Percentiles rank a stretch among this genome's conserved stretches.
These are phyloP conservation scores for Xerus inauris DNA, from an alignment of 2,113 vertebrate species.

Conservation along the genomic window DNA sequence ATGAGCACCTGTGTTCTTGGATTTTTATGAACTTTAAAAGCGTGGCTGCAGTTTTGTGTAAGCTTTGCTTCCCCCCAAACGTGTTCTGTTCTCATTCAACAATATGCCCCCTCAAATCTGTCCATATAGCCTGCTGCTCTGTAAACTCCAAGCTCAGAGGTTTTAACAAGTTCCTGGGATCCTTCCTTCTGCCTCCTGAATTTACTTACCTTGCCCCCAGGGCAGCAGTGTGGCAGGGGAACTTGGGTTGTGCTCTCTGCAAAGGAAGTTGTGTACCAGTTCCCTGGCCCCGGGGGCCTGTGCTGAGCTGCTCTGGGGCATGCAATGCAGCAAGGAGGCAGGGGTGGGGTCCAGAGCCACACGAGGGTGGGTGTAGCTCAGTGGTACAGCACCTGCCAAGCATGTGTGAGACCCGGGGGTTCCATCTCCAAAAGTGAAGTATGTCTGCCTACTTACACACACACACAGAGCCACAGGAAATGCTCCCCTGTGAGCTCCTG, in stretches of 20 bases:
- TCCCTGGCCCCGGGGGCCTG: no score
- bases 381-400: no score
- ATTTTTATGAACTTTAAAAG: no score
- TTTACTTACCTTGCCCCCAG: rapidly evolving
- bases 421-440: no score
- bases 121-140: background rate
- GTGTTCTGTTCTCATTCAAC: constrained; percentile 14
- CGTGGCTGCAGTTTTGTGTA: background rate
- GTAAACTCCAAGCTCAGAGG: rapidly evolving
- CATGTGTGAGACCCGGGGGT: no score
- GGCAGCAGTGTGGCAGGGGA: no score
- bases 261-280: background rate
- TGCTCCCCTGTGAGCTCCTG: rapidly evolving
- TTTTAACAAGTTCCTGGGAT: rapidly evolving
- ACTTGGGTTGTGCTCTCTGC: rapidly evolving
- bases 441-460: no score
- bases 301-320: no score
- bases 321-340: no score
- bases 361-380: no score
- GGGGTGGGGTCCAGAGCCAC: no score
- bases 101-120: constrained; percentile 68
- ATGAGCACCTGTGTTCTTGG: rapidly evolving
- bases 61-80: background rate
- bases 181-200: rapidly evolving
- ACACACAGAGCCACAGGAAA: background rate